phyloP scores from a whole-genome alignment of 1,140 invertebrate species.

The Pseudomyrmex pallidus region DNA sequence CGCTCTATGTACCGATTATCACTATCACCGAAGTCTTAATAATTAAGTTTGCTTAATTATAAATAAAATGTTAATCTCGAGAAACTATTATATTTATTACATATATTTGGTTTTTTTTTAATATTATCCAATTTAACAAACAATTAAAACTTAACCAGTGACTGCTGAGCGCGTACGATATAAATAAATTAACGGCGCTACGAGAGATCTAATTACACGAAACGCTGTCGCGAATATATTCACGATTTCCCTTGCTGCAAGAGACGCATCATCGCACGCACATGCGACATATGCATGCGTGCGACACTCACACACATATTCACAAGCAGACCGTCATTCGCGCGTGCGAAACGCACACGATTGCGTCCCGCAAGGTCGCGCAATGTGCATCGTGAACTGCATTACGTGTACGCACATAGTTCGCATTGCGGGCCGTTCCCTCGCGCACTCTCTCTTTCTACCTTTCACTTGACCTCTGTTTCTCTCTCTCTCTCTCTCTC shows the following conservation, averaged over 20 bases:
- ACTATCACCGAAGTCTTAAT: conserved; percentile 41
- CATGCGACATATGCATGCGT: neutral
- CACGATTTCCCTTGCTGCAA: conserved; percentile 19
- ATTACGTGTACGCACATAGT: conserved; percentile 62
- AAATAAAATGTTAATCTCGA: too few species aligned
- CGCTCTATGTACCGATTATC: neutral
- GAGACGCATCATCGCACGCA: neutral
- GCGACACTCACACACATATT: too few species aligned
- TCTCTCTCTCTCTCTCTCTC: neutral
- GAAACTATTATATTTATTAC: neutral
- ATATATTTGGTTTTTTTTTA: neutral
- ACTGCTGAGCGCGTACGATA: neutral
- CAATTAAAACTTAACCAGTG: too few species aligned
- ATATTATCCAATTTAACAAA: too few species aligned
- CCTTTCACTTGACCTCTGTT: conserved; percentile 28
- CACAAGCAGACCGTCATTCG: conserved; percentile 60
- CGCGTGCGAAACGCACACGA: conserved; percentile 56
- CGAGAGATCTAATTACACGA: conserved; percentile 58
- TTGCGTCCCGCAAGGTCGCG: conserved; percentile 68
- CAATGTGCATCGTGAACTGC: conserved; percentile 68
- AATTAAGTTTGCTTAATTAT: neutral
- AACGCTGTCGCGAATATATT: neutral
- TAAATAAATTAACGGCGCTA: conserved; percentile 45
- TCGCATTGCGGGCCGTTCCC: conserved; percentile 32
- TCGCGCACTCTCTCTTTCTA: conserved; percentile 27